Base-by-base conservation (phyloP, 2,797 vertebrate genomes). In the Loriculus beryllinus region DNA sequence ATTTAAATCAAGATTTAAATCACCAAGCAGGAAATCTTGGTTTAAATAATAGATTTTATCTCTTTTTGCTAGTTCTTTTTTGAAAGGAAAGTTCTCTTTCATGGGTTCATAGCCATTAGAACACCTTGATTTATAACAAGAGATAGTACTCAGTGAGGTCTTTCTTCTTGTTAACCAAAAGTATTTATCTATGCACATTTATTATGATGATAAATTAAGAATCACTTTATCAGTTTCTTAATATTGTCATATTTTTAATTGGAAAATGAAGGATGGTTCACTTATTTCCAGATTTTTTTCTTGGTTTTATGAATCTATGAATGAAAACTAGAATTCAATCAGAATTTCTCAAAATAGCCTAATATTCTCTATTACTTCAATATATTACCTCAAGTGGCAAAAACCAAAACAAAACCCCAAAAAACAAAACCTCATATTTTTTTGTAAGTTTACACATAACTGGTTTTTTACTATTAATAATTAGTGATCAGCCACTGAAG, bases 1-100 rank as follows among this genome's bases (percentile, higher is more conserved):
- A 90, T 88, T 93, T 87, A 96, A 94, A 91, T 90, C 77, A 72
- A 63, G 82, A 85, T 77, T 88, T 86, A 82, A 88, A 86, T 88
- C 89, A 82, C 45, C 74, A 91, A 87, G 60, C 62, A 89, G 80
- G 62, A 93, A 92, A 91, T 79, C 71, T 84, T 88, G 51, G 25
- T 93, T 95, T 94, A 85, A 92, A 78, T 87, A 80, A 85, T 82
- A 70, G 42, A 87, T 93, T 89, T 87, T 65, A 60, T 92, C 69
- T 89, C 54, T 77, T 89, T 63, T 74, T 82, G 52, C 56, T 85
- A 52, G 86, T 48, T 67, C 9, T 22, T 86, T 87, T 94, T 62
- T 80, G 0, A 40, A 95, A 65, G 48, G 52, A 68, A 91, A 85
- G 51, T 74, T 91, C 59, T 5, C 37, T 93, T 96, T 94, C 37